Evolutionary conservation across 2,797 vertebrate genomes (phyloP).

Genomic region (Natrix natrix): DNA sequence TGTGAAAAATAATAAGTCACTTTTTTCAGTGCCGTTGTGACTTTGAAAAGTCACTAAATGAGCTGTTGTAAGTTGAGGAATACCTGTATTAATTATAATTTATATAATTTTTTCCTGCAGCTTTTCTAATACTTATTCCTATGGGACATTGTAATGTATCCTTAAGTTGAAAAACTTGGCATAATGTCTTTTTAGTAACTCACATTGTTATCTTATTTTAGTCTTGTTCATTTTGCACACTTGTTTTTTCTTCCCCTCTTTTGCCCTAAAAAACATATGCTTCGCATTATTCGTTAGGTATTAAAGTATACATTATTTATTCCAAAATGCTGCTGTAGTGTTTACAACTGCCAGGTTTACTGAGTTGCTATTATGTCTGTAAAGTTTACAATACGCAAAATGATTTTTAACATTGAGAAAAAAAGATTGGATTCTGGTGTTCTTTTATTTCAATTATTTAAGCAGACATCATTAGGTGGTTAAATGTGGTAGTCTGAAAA

Average conservation of each 20-base stretch:
- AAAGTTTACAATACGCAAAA: neutral
- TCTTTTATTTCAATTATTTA: neutral
- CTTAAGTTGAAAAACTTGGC: slow-evolving; percentile 24
- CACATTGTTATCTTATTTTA: slow-evolving; percentile 15
- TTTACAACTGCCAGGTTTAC: neutral
- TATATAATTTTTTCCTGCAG: neutral
- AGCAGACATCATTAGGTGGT: neutral
- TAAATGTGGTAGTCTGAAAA: neutral
- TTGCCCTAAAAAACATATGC: neutral
- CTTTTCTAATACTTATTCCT: slow-evolving; percentile 33
- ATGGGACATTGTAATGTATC: slow-evolving; percentile 7
- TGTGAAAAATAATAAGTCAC: too few species aligned
- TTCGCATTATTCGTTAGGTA: neutral
- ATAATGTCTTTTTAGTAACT: slow-evolving; percentile 12
- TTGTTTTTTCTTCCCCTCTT: neutral
- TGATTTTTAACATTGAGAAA: neutral
- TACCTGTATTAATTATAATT: neutral
- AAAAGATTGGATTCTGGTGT: too few species aligned
- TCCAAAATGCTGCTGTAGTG: neutral
- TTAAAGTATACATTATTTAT: neutral
- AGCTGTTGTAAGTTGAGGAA: too few species aligned
- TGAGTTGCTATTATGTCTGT: slow-evolving; percentile 9
- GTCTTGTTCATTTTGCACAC: neutral
- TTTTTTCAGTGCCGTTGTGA: too few species aligned
- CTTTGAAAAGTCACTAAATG: too few species aligned